Evolutionary conservation across 2,113 vertebrate genomes (phyloP).

Genomic region (Aleadryas rufinucha): DNA sequence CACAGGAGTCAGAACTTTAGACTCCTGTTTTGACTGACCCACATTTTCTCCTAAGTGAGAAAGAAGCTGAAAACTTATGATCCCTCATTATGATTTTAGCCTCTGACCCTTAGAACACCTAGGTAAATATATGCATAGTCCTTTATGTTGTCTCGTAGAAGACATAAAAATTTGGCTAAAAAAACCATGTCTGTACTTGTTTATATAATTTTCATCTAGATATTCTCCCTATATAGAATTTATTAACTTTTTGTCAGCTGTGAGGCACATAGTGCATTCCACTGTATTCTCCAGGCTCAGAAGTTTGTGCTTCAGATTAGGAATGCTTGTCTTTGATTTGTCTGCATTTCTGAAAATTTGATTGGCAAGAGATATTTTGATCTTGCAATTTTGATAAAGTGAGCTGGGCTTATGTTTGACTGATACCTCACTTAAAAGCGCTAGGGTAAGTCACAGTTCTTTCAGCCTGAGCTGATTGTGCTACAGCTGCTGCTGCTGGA

Average conservation of each 20-base stretch:
- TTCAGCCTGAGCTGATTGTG: neutral
- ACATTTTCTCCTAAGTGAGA: neutral
- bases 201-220: neutral
- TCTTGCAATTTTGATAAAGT: neutral
- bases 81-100: neutral
- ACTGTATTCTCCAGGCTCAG: neutral
- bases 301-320: neutral
- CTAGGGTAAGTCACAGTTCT: neutral
- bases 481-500: neutral
- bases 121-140: neutral
- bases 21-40: neutral
- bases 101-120: neutral
- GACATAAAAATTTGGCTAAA: neutral
- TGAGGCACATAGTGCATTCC: neutral
- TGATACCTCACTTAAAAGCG: neutral
- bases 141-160: neutral
- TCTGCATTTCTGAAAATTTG: neutral
- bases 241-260: neutral
- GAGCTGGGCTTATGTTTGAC: neutral
- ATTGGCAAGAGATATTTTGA: neutral
- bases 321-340: neutral
- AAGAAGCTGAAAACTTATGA: neutral
- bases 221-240: neutral
- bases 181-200: neutral
- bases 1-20: neutral